phyloP scores from a whole-genome alignment of 2,888 invertebrate genomes.

The Notodonta dromedarius region DNA sequence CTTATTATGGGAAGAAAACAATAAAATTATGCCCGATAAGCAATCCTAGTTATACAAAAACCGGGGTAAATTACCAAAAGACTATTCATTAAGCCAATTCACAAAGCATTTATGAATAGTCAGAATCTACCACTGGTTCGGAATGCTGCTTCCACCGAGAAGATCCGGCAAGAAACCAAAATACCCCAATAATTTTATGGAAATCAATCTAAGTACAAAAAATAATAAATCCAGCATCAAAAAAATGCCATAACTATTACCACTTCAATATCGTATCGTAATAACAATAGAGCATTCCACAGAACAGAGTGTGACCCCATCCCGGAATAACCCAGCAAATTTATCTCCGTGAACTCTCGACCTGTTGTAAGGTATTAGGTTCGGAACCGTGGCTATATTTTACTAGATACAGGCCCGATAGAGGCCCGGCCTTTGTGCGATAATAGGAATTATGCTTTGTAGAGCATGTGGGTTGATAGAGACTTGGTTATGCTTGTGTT shows the following conservation, averaged over 20 bases:
- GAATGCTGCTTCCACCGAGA: too few species aligned
- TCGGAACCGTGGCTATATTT: constrained; percentile 6
- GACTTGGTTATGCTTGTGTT: background rate
- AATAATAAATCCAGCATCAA: background rate
- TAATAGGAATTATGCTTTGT: constrained; percentile 12
- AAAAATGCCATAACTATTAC: background rate
- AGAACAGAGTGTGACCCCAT: background rate
- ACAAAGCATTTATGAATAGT: too few species aligned
- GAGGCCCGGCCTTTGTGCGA: constrained; percentile 14
- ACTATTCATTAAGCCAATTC: too few species aligned
- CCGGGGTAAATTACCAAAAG: too few species aligned
- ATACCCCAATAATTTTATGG: too few species aligned
- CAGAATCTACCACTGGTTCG: too few species aligned
- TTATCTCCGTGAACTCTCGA: constrained; percentile 8
- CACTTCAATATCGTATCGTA: background rate
- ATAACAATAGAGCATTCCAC: background rate
- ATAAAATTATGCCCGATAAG: too few species aligned
- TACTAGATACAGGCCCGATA: constrained; percentile 7
- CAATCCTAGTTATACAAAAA: too few species aligned
- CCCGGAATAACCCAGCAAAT: constrained; percentile 10
- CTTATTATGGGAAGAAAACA: too few species aligned
- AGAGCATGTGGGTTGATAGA: constrained; percentile 3
- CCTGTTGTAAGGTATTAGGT: constrained; percentile 7
- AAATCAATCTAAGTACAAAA: background rate
- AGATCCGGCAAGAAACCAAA: too few species aligned